Base-by-base conservation (phyloP, 2,797 vertebrate species). In the Muraenolepis orangiensis region DNA sequence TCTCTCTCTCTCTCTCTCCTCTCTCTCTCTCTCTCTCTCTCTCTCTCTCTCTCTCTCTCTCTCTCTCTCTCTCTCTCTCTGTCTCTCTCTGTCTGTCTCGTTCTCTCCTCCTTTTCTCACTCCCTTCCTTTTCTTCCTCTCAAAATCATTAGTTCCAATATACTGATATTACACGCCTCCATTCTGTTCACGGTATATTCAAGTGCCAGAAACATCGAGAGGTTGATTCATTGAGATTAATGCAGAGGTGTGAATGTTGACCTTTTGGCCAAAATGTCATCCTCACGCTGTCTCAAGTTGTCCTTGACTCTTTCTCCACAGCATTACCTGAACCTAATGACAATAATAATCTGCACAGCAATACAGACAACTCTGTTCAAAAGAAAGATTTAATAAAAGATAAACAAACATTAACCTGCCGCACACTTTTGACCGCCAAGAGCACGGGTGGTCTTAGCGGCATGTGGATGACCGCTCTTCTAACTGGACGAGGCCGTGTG, bases 401-500 rank as follows among this genome's bases (percentile, higher is more conserved):
- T 4, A 34, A 34, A 34, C 8, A 11, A 6, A 38, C 10, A 23
- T 23, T 61, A 6, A 6, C 46, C n/a, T n/a, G n/a, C n/a, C n/a
- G n/a, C 18, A n/a, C 40, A 18, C n/a, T 8, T 61, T 61, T 23
- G 57, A 61, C 57, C 23, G 57, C 57, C n/a, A 61, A 61, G 26
- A 61, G 23, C 11, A n/a, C 26, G 51, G 51, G 51, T 3, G 12
- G 3, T 51, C 20, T 51, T 51, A 51, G 16, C 42, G 20, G 12
- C 6, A 10, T 26, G 57, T 26, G 57, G 57, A 11, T 61, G 23
- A 61, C 23, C 23, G 57, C 23, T 26, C 57, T 61, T 26, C n/a
- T n/a, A 23, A 10, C 3, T 61, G 57, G 23, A 26, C 16, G n/a
- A 61, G 57, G 72, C 66, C 74, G 71, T 16, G 68, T 66, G 72